phyloP scores from a whole-genome alignment of 2,888 invertebrate genomes.

The Callyntrura sp. region DNA sequence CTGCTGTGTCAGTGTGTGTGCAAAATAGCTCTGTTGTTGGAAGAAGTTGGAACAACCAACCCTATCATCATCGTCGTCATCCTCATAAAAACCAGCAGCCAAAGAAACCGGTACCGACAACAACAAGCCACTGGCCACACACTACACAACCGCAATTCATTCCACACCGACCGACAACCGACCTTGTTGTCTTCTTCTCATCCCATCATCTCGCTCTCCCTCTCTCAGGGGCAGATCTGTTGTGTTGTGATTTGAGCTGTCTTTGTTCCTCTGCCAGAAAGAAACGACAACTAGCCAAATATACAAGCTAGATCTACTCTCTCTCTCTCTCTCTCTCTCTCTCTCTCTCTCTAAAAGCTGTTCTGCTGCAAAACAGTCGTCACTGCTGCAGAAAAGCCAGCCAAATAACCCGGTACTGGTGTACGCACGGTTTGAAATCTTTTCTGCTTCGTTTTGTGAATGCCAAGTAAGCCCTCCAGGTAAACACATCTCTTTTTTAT shows the following conservation, averaged over 20 bases:
- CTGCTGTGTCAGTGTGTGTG: not conserved
- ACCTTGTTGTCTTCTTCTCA: slow-evolving; percentile 32
- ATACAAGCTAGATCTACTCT: not conserved
- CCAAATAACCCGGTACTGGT: not conserved
- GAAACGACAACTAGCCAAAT: no score
- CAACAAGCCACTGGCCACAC: not conserved
- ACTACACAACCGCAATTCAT: not conserved
- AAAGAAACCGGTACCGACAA: slow-evolving; percentile 26
- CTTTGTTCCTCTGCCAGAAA: slow-evolving; percentile 13
- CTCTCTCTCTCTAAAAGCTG: no score
- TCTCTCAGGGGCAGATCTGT: not conserved
- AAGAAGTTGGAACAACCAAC: not conserved
- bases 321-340: no score
- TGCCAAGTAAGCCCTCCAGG: slow-evolving; percentile 20
- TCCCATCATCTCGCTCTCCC: no score
- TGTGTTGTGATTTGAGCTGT: slow-evolving; percentile 51
- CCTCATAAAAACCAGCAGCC: slow-evolving; percentile 3
- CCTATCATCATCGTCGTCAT: not conserved
- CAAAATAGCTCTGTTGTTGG: not conserved
- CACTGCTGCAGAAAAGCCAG: not conserved
- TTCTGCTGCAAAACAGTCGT: no score
- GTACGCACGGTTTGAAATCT: no score
- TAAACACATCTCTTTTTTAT: not conserved
- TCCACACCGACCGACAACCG: slow-evolving; percentile 17
- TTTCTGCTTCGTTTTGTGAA: not conserved